These are phyloP conservation scores for Crocidura indochinensis DNA, from an alignment of 2,797 vertebrate genomes.

Conservation along the genomic window DNA sequence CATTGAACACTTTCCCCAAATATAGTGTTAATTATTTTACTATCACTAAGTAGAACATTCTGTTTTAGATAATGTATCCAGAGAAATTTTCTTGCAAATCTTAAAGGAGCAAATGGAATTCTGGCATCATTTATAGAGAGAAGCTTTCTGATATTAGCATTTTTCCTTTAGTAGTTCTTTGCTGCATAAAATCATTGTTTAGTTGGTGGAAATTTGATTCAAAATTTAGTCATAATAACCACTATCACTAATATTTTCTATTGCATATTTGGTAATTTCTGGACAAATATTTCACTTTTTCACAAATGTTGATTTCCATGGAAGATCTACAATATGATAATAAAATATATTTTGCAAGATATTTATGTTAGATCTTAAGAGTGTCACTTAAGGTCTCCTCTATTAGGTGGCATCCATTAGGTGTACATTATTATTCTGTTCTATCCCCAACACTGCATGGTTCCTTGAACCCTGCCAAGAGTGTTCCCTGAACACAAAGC, in stretches of 20 bases:
- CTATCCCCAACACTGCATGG: too few relatives aligned
- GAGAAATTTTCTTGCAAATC: constrained; percentile 57
- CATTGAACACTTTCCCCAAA: too few relatives aligned
- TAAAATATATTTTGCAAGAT: too few relatives aligned
- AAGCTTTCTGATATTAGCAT: not conserved
- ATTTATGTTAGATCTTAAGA: too few relatives aligned
- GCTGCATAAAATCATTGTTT: constrained; percentile 41
- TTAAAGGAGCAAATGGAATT: constrained; percentile 54
- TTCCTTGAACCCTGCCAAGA: too few relatives aligned
- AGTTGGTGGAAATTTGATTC: constrained; percentile 39
- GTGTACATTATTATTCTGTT: too few relatives aligned
- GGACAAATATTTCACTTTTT: constrained; percentile 43
- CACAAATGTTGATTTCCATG: constrained; percentile 6
- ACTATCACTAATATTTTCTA: not conserved
- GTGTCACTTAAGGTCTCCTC: too few relatives aligned
- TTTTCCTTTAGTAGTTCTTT: constrained; percentile 48
- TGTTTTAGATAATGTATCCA: constrained; percentile 34
- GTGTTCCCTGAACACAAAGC: too few relatives aligned
- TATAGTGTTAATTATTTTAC: constrained; percentile 5
- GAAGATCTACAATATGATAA: constrained; percentile 49
- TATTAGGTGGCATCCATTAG: too few relatives aligned
- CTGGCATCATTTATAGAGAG: constrained; percentile 24
- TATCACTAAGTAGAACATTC: constrained; percentile 44
- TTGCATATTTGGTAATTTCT: constrained; percentile 48
- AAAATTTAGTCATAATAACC: not conserved